phyloP scores from a whole-genome alignment of 2,113 vertebrate genomes.

The Aramus guarauna region DNA sequence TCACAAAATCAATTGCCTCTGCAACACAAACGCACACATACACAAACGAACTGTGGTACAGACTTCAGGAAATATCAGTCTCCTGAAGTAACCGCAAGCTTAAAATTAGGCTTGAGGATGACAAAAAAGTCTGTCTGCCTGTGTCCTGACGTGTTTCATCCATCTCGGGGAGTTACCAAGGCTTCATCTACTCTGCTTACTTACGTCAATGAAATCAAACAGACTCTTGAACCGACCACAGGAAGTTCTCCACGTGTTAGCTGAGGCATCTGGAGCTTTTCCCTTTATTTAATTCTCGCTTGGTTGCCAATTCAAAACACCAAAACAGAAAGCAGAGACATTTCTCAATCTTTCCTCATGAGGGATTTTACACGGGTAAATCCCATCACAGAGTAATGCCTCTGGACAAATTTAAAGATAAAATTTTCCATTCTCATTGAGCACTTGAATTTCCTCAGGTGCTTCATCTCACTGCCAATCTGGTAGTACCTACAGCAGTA shows the following conservation, averaged over 20 bases:
- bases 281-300: slow-evolving; percentile 4
- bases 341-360: slow-evolving; percentile 38
- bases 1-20: slow-evolving; percentile 50
- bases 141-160: background rate
- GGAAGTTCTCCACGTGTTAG: slow-evolving; percentile 14
- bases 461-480: background rate
- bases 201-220: slow-evolving; percentile 36
- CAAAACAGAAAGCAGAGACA: slow-evolving; percentile 38
- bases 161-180: slow-evolving; percentile 13
- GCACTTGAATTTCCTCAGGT: background rate
- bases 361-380: slow-evolving; percentile 24
- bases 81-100: slow-evolving; percentile 64
- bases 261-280: slow-evolving; percentile 49
- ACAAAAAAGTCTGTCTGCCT: slow-evolving; percentile 30
- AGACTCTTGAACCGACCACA: slow-evolving; percentile 32
- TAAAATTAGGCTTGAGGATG: slow-evolving; percentile 51
- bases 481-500: background rate
- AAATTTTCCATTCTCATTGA: background rate
- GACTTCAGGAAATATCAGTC: slow-evolving; percentile 64
- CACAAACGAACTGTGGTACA: slow-evolving; percentile 39
- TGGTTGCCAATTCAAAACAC: slow-evolving; percentile 43
- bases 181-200: background rate
- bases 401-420: background rate
- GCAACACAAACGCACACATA: background rate
- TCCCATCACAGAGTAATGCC: background rate